Base-by-base conservation (phyloP, 2,888 invertebrate genomes). In the Odontothrips loti region DNA sequence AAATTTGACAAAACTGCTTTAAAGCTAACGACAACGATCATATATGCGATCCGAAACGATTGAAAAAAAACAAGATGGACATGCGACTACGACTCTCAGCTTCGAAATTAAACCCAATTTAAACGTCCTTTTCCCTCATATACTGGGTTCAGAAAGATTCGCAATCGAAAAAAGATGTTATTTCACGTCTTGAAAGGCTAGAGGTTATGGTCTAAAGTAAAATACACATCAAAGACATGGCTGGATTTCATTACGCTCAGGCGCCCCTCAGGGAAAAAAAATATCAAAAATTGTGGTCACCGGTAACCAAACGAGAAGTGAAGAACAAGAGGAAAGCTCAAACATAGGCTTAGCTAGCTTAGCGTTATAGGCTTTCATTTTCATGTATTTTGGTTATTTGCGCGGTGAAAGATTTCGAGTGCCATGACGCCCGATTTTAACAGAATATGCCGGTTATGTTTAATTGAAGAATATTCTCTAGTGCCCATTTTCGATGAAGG, bases 311-410 rank as follows among this genome's bases (percentile, higher is more conserved):
- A 75, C 68, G 68, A 75, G 68, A 75, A 75, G 68, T 75, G 68
- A 75, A 75, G 68, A 75, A 75, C 68, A 75, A 75, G 68, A 75
- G 23, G 68, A 75, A 75, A 75, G 68, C 68, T 75, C 68, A 75
- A 75, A 75, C 68, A 75, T 75, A 75, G 68, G 68, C 68, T 75
- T 75, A 75, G 68, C 68, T 75, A 75, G 68, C 68, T 75, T 75
- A 75, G 68, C 68, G 68, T 75, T 58, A 27, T 75, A 75, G 68
- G 68, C 68, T 75, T 75, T 10, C 68, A 75, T 27, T 75, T 75
- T 75, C 68, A 75, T 75, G 68, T 4, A 75, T 75, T 75, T 75
- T 23, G 68, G 68, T 75, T 27, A 75, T 75, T 75, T 75, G 68
- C 68, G 27, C 23, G n/a, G 23, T 27, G 23, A 27, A 12, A 9